Evolutionary conservation across 2,888 invertebrate genomes (phyloP), one percentile per base, ranked within the genome.

Genomic region (Sinelater perroti): DNA sequence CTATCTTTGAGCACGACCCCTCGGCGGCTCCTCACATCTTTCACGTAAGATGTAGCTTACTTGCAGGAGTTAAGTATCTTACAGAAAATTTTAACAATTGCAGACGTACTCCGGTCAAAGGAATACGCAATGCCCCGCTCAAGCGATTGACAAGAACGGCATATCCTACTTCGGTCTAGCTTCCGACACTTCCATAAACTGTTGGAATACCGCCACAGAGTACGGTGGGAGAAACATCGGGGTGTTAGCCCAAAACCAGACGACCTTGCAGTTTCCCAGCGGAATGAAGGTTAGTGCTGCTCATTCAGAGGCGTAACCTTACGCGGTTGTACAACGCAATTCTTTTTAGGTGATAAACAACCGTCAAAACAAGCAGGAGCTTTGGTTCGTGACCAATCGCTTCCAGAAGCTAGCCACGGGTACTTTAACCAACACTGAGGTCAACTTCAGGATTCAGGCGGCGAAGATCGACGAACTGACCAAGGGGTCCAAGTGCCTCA

Each of bases 391-490:
- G 3, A 87, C 89, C 0, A 85, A 85, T 36, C 83, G 87, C 55
- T 88, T 86, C 72, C 90, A 91, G 74, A 87, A 86, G 79, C 80
- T 87, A 2, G 83, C 86, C 71, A 80, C 83, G 0, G 86, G 84
- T 2, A 82, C 82, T 0, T 65, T 87, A 3, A 80, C 77, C 36
- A 68, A 82, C 0, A 76, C 79, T 11, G 84, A 84, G 64, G 75
- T 85, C 0, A 91, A 92, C 74, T 91, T 85, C 70, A 83, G 90
- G 66, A 87, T 92, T 55, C 84, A 86, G 63, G 88, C 87, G 0
- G 86, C 83, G 33, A 83, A 81, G 65, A 78, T 85, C 8, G 78
- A 83, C 0, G 80, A 80, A 17, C 71, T 87, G 20, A 70, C 86
- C 13, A 78, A 77, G 3, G 82, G 84, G 11, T 85, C 85, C 0